phyloP scores from a whole-genome alignment of 2,888 invertebrate species.

The Alloscopus bannaensis region DNA sequence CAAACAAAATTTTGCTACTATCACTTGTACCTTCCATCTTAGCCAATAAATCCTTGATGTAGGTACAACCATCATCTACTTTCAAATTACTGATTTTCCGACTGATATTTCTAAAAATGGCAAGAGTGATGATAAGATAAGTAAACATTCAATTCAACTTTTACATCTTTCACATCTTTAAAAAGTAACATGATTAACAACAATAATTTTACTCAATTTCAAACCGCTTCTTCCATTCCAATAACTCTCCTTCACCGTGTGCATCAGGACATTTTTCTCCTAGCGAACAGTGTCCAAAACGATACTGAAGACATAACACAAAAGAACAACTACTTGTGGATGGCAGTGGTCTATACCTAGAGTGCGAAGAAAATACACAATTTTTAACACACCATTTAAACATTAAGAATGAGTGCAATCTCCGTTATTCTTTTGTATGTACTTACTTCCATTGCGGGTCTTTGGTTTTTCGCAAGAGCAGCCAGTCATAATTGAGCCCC shows the following conservation, averaged over 20 bases:
- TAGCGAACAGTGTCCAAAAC: constrained; percentile 80
- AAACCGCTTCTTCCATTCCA: constrained; percentile 82
- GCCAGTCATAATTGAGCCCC: constrained; percentile 68
- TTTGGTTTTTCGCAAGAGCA: constrained; percentile 59
- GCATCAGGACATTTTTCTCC: constrained; percentile 86
- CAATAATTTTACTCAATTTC: constrained; percentile 61
- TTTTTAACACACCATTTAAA: no score
- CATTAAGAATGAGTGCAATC: no score
- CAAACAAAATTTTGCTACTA: constrained; percentile 54
- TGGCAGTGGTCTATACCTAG: constrained; percentile 68
- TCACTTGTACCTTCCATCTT: constrained; percentile 52
- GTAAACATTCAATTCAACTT: no score
- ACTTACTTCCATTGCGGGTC: constrained; percentile 71
- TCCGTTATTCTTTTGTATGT: no score
- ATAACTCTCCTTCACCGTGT: constrained; percentile 83
- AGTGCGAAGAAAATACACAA: constrained; percentile 1
- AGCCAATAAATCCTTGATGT: constrained; percentile 61
- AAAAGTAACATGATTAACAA: background rate
- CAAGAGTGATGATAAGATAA: no score
- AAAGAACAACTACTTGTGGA: constrained; percentile 64
- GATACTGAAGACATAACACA: constrained; percentile 70
- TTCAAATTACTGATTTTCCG: constrained; percentile 52
- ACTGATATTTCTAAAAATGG: constrained; percentile 57
- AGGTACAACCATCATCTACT: constrained; percentile 60
- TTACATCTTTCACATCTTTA: constrained; percentile 29